Evolutionary conservation across 2,113 vertebrate genomes (phyloP), one percentile per base, ranked within the genome.

Genomic region (Pheucticus melanocephalus): DNA sequence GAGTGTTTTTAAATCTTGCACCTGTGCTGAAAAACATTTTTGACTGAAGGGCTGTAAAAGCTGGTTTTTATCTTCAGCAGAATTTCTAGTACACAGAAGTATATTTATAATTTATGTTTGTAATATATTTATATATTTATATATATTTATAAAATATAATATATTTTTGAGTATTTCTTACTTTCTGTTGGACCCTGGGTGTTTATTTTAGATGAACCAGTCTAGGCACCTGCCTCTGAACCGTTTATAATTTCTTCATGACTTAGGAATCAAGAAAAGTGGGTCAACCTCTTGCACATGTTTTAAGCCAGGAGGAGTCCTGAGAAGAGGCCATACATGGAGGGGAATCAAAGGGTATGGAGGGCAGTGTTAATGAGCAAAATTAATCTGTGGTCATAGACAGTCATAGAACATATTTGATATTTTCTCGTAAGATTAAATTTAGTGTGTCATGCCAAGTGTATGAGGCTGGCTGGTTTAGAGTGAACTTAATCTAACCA

Each of bases 381-480:
- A 68, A 14, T 61, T 47, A 5, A 44, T 51, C 53, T 69, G 27
- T 56, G 56, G 15, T 61, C 37, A 33, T 51, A 63, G 66, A 39
- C 22, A 51, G 24, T 57, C 40, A 21, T 45, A 56, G 54, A n/a
- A 37, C 0, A 0, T 8, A 24, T 6, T 48, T 83, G 20, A 11
- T 9, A 2, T 31, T 83, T 92, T 77, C n/a, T 87, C 5, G 1
- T 65, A 42, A 68, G 48, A 35, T 78, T 51, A 54, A 54, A 50
- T 75, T 75, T 35, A n/a, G 5, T 11, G 17, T 72, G 53, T 79
- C 18, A 19, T 70, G 30, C 35, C 11, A 54, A 83, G 22, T 65
- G 5, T 18, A 1, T 53, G 24, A 59, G 33, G 6, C 39, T 63
- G 40, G 2, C 27, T 86, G 47, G 13, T 35, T 75, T 59, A 66